These are phyloP conservation scores for Trissolcus basalis DNA, from an alignment of 1,140 invertebrate genomes.

Conservation along the genomic window DNA sequence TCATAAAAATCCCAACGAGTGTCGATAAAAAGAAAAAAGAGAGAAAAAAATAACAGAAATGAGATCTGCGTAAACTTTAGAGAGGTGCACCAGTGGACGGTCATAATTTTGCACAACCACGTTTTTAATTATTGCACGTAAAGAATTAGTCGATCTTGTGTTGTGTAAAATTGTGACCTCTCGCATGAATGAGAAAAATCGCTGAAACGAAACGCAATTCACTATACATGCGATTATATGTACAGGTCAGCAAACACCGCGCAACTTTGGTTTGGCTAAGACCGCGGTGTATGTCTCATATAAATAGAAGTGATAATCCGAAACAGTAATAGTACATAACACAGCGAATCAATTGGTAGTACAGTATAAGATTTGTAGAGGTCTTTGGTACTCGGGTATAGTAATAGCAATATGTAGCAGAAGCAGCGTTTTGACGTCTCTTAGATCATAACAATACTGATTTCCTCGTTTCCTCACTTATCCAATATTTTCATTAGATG, in stretches of 20 bases:
- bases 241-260: slow-evolving; percentile 51
- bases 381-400: slow-evolving; percentile 33
- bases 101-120: slow-evolving; percentile 23
- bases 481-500: slow-evolving; percentile 21
- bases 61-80: background rate
- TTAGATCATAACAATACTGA: slow-evolving; percentile 10
- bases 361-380: slow-evolving; percentile 35
- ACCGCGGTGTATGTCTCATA: slow-evolving; percentile 16
- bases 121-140: slow-evolving; percentile 26
- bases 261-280: slow-evolving; percentile 28
- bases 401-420: slow-evolving; percentile 53
- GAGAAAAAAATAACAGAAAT: background rate
- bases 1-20: slow-evolving; percentile 2
- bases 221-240: slow-evolving; percentile 50
- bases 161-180: slow-evolving; percentile 23
- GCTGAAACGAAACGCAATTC: slow-evolving; percentile 30
- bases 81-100: slow-evolving; percentile 9
- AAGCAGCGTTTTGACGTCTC: slow-evolving; percentile 27
- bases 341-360: slow-evolving; percentile 44
- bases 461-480: background rate
- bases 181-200: background rate
- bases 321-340: slow-evolving; percentile 49
- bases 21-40: slow-evolving; percentile 2
- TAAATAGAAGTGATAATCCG: slow-evolving; percentile 45
- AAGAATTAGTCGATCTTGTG: background rate